phyloP scores from a whole-genome alignment of 2,797 vertebrate species.

The Schizopygopsis pylzovi region DNA sequence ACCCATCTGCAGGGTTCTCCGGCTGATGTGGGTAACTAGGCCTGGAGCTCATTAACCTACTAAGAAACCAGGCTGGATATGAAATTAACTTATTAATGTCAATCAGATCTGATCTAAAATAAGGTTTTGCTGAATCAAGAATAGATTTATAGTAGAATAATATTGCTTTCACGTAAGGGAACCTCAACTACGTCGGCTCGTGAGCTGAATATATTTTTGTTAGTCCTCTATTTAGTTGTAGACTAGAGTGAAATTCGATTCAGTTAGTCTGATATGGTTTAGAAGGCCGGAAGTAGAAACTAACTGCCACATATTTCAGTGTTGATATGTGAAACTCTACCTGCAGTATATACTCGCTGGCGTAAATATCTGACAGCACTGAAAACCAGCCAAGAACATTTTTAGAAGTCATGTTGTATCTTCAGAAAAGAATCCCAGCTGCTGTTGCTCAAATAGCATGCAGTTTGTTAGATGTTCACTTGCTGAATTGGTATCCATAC shows the following conservation, averaged over 20 bases:
- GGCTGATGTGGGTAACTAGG: conserved; percentile 8
- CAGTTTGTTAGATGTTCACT: conserved; percentile 8
- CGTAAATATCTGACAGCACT: conserved; percentile 4
- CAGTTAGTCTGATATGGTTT: not conserved
- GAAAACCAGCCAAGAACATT: conserved; percentile 21
- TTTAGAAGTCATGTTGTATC: conserved; percentile 25
- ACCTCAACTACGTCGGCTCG: not conserved
- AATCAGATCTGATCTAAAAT: not conserved
- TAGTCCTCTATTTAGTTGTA: not conserved
- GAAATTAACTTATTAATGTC: conserved; percentile 9
- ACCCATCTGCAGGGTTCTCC: not conserved
- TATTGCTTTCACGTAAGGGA: not conserved
- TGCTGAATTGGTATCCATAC: not conserved
- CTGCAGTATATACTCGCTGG: not conserved
- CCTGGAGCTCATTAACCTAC: conserved; percentile 35
- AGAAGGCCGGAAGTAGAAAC: not conserved
- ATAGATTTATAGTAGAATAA: not conserved
- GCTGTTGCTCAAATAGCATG: conserved; percentile 38
- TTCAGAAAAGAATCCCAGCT: conserved; percentile 49
- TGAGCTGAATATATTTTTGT: conserved; percentile 6
- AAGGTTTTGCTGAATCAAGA: not conserved
- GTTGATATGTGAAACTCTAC: not conserved
- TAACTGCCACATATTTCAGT: conserved; percentile 6
- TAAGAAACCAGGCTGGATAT: conserved; percentile 19
- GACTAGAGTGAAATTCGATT: conserved; percentile 9